Evolutionary conservation across 2,113 vertebrate species (phyloP).

Genomic region (Pteronura brasiliensis): DNA sequence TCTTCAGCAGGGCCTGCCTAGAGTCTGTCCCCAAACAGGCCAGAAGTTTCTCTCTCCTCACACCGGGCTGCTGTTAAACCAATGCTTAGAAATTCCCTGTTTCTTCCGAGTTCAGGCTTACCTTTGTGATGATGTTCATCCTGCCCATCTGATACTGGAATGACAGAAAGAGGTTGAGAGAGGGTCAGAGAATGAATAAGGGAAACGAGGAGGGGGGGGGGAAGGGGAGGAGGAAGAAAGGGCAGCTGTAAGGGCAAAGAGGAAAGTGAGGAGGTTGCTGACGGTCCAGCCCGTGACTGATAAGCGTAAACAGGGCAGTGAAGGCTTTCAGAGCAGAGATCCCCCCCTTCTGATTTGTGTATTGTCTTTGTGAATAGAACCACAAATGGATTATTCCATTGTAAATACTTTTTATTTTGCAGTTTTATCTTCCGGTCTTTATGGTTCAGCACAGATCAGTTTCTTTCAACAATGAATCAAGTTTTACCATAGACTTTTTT

Average conservation of each 20-base stretch:
- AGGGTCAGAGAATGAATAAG: background rate
- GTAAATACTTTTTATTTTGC: constrained; percentile 60
- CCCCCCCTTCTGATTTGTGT: background rate
- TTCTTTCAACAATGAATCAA: constrained; percentile 74
- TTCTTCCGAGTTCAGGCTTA: background rate
- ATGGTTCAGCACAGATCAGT: constrained; percentile 62
- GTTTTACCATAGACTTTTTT: constrained; percentile 49
- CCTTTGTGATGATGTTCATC: background rate
- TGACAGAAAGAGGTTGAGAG: background rate
- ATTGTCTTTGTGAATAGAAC: background rate
- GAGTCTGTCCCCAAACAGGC: background rate
- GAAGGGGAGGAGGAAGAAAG: background rate
- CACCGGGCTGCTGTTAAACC: background rate
- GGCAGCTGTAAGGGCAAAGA: background rate
- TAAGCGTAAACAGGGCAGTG: background rate
- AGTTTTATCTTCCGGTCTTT: constrained; percentile 68
- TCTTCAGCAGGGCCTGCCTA: background rate
- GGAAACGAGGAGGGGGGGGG: background rate
- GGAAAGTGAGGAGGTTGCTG: background rate
- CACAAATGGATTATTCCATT: constrained; percentile 55
- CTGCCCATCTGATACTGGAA: background rate
- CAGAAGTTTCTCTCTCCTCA: background rate
- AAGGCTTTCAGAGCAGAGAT: background rate
- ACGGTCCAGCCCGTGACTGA: background rate
- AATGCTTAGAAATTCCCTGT: background rate